Evolutionary conservation across 2,113 vertebrate genomes (phyloP), one percentile per base, ranked within the genome.

Genomic region (Urocolius indicus): DNA sequence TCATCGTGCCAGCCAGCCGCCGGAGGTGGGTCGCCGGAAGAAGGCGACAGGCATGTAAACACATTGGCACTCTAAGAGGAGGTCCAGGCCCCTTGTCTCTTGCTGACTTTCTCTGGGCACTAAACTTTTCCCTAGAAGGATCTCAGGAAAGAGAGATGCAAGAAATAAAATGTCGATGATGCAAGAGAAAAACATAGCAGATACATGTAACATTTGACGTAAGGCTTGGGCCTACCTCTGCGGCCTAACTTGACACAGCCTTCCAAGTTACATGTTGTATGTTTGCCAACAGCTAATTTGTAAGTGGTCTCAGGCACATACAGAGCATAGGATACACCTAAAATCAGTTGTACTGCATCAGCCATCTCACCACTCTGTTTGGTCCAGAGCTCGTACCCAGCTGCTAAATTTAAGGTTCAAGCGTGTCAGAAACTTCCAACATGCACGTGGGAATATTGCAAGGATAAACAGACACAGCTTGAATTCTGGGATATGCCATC

Each of bases 211-310:
- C 6, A 26, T 45, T 45, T 24, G 23, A 54, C 67, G 48, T 38
- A 29, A 27, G 13, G 24, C 26, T 45, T 11, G 36, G 48, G 41
- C 26, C 54, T 48, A 23, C 12, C 26, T 61, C 67, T 67, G 36
- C 1, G 1, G n/a, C 30, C 26, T 32, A 16, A 38, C 18, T 49
- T 49, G 46, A 15, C 36, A 27, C 0, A 0, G 34, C 18, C 16
- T 43, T 30, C 16, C 10, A 73, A 72, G 24, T 62, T 21, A 41
- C 21, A 8, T 4, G 26, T 2, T 34, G 3, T 38, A 32, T 51
- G 51, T 21, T n/a, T 58, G 41, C 68, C 66, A 71, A 34, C 7
- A 76, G 63, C 23, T 72, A 45, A 63, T 30, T 76, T 32, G 13
- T 15, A 26, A 46, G 9, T 17, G 30, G 38, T 41, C 23, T 24